Evolutionary conservation across 2,113 vertebrate species (phyloP), one percentile per base, ranked within the genome.

Genomic region (Spheniscus mendiculus): DNA sequence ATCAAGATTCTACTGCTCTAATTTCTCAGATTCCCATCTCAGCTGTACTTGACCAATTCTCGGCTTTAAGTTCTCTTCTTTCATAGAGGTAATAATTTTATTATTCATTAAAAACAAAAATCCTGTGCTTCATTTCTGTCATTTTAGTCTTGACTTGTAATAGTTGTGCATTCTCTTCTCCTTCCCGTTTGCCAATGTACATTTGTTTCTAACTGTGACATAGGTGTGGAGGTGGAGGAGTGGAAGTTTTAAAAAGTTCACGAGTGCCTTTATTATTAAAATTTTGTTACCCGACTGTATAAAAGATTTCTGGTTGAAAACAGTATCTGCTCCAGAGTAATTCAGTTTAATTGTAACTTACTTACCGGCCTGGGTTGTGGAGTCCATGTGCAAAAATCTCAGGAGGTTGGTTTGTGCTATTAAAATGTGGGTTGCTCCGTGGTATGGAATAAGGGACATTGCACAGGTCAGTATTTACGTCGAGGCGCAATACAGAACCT

Each of bases 341-440:
- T 77, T 94, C 40, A 82, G 20, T 90, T 76, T 32, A 52, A 45
- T 6, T 74, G 30, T 56, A 71, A 67, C 9, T 50, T 84, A 97
- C 99, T 98, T 95, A 99, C 99, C 99, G 99, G 98, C 99, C 99
- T 98, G 99, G 99, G 89, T 99, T 99, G 84, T 99, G 99, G 80
- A 99, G 98, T 71, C 99, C 99, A 25, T 99, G 99, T 49, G 99
- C 99, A 97, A 99, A 99, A 65, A 99, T 99, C 98, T 99, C 99
- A 6, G 99, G 99, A 26, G 99, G 99, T 88, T 99, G 99, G 97
- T 99, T 99, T 96, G 99, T 99, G 97, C 99, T 99, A 58, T 99
- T 99, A 97, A 99, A 99, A 95, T 99, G 99, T 3, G 99, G 99
- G 95, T 99, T 99, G 98, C 98, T 99, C 91, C 97, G 96, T 3